Base-by-base conservation (phyloP, 2,888 invertebrate species). In the Pantelozetes paolii region DNA sequence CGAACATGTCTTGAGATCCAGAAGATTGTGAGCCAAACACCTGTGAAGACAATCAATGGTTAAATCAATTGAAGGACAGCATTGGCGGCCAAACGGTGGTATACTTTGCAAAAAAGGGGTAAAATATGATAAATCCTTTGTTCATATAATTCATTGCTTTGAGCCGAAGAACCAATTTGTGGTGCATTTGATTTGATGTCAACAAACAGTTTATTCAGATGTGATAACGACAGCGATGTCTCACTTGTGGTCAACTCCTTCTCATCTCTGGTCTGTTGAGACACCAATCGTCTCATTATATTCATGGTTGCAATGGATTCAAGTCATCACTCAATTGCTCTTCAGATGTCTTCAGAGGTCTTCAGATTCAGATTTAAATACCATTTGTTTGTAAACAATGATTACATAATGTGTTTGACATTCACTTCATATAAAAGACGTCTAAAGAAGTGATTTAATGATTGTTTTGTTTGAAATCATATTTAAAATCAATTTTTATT, bases 81-180 rank as follows among this genome's bases (percentile, higher is more conserved):
- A 54, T 23, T 48, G n/a, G n/a, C 5, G 5, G 20, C 20, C 26
- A 26, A 26, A 48, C 30, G 20, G 69, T 45, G 20, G 69, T 20
- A 75, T 71, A 94, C 95, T 88, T 96, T 97, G 85, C 95, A 96
- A 85, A 98, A 98, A 50, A 98, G 86, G 73, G 98, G 98, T 81
- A 99, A 86, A 94, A 99, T 95, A 83, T 94, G 94, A 84, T 96
- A 96, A 18, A 98, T 86, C 83, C 94, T 94, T 81, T 91, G 91
- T 84, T 97, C 95, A 80, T 90, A 88, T 82, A 94, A 93, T 73
- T 87, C 85, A 77, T 92, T 92, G 18, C 45, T 45, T 26, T 73
- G 54, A 26, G 71, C 71, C 2, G 71, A 74, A 26, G 69, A 59
- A 20, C 69, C 72, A 28, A 69, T 54, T 28, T 23, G 54, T 26